phyloP scores from a whole-genome alignment of 2,797 vertebrate genomes.

The Podarcis lilfordi region DNA sequence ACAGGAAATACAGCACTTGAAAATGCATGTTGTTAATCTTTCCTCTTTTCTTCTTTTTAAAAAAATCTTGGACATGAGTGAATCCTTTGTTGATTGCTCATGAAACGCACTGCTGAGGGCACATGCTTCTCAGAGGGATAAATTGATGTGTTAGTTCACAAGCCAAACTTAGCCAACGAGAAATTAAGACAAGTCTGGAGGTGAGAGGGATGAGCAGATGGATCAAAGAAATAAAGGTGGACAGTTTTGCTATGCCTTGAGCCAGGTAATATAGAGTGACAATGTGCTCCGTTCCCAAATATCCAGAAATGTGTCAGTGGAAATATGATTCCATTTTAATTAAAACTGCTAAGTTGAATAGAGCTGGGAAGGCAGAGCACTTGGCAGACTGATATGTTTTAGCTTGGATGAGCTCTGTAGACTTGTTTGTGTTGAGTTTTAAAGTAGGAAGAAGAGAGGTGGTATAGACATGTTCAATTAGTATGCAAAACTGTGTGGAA shows the following conservation, averaged over 20 bases:
- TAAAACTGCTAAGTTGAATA: slow-evolving; percentile 42
- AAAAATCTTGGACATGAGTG: slow-evolving; percentile 30
- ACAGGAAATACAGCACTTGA: slow-evolving; percentile 8
- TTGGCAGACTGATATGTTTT: slow-evolving; percentile 18
- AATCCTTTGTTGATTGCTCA: slow-evolving; percentile 32
- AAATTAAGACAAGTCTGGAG: slow-evolving; percentile 53
- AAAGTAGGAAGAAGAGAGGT: slow-evolving; percentile 11
- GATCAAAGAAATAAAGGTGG: slow-evolving; percentile 27
- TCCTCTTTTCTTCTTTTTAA: background rate
- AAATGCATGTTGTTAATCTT: slow-evolving; percentile 8
- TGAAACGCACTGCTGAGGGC: slow-evolving; percentile 22
- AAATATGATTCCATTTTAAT: slow-evolving; percentile 28
- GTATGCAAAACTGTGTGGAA: slow-evolving; percentile 12
- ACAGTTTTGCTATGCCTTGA: slow-evolving; percentile 32
- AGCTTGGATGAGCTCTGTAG: slow-evolving; percentile 23
- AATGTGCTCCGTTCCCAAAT: slow-evolving; percentile 52
- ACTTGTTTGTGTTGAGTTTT: background rate
- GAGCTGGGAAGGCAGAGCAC: slow-evolving; percentile 23
- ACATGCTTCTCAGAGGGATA: slow-evolving; percentile 30
- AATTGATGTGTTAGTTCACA: slow-evolving; percentile 36
- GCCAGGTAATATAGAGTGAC: slow-evolving; percentile 21
- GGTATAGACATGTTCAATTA: slow-evolving; percentile 15
- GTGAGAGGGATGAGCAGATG: slow-evolving; percentile 28
- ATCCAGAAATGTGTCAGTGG: slow-evolving; percentile 36
- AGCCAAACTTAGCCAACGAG: slow-evolving; percentile 41